These are phyloP conservation scores for Antechinus stuartii DNA, from an alignment of 2,113 vertebrate species.

Conservation along the genomic window DNA sequence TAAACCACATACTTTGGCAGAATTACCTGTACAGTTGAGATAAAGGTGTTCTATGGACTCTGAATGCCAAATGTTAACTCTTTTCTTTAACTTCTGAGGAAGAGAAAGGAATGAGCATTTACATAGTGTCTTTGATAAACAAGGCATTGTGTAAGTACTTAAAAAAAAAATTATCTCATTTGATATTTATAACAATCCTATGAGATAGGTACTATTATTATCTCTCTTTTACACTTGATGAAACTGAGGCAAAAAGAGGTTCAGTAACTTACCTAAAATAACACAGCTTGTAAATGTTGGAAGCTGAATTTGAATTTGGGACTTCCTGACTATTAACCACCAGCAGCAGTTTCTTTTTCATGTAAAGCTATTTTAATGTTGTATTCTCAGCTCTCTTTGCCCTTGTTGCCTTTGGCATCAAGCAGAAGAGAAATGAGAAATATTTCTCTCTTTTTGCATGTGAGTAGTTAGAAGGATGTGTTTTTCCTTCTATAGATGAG, in stretches of 20 bases:
- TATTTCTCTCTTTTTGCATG: background rate
- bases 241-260: background rate
- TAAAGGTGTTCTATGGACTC: background rate
- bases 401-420: background rate
- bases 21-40: background rate
- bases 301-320: background rate
- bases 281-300: background rate
- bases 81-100: background rate
- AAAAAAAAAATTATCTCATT: background rate
- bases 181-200: background rate
- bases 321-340: background rate
- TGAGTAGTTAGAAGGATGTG: background rate
- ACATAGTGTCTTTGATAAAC: too few species aligned
- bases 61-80: background rate
- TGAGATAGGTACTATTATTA: background rate
- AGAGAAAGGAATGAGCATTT: background rate
- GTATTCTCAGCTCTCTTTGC: background rate
- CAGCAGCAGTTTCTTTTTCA: background rate
- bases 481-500: background rate
- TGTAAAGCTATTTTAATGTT: background rate
- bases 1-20: background rate
- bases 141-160: background rate
- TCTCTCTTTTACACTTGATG: background rate
- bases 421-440: background rate
- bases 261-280: background rate